Evolutionary conservation across 2,113 vertebrate genomes (phyloP), one percentile per base, ranked within the genome.

Genomic region (Phainopepla nitens): DNA sequence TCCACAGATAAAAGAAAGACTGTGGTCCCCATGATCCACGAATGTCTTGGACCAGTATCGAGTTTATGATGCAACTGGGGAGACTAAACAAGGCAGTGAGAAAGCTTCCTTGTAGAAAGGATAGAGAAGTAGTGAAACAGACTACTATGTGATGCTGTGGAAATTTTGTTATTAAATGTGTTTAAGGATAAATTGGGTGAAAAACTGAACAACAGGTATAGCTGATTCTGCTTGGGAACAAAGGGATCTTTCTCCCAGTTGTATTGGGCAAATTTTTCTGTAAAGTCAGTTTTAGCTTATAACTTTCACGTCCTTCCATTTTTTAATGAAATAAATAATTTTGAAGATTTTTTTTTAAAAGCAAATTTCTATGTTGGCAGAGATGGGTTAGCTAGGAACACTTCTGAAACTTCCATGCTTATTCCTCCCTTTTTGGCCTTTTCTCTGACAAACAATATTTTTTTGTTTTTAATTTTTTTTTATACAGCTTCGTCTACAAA

Each of bases 21-120:
- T n/a, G n/a, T n/a, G n/a, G 14, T 82, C 88, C 15, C 13, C 19
- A 16, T 2, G 2, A 35, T 76, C n/a, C 19, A 15, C 1, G 1
- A 64, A 44, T 6, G 15, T 60, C 35, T 13, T 66, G 65, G 42
- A 47, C 11, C 41, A n/a, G 1, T 45, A 14, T 7, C 0, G 0
- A 51, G 51, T 88, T 88, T 56, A 68, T 56, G 45, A 24, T 91
- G 54, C 44, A 51, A 15, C 2, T 13, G 54, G 76, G 53, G 17
- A 68, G 51, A 49, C 28, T 69, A n/a, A 92, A 29, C 19, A 41
- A 60, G 31, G 31, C 39, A 47, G 17, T 53, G 53, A 33, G 64
- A 64, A 87, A 83, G 14, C 22, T 73, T 76, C 64, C n/a, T 76
- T 23, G 12, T 54, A 20, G 23, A 60, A 50, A 72, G 13, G 19